Evolutionary conservation across 37 sponge, comb jelly and placozoan species (phyloP).

Genomic region (Cliona cf. orientalis): DNA sequence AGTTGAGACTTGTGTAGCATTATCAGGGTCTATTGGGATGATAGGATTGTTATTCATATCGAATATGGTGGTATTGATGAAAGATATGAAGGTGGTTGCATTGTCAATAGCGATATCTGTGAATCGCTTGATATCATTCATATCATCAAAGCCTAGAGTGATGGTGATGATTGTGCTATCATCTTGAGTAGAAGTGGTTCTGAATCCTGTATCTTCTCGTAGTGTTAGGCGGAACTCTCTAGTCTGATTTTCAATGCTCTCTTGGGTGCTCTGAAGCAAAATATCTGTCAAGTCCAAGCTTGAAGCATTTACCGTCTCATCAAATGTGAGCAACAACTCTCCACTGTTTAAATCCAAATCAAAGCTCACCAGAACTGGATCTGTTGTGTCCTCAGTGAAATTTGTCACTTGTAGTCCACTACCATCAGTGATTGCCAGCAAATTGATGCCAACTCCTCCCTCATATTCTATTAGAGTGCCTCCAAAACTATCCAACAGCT

Average conservation of each 20-base stretch:
- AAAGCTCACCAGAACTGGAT: conserved; percentile 67
- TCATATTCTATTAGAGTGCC: background rate
- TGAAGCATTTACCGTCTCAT: conserved; percentile 84
- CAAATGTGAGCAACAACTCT: conserved; percentile 70
- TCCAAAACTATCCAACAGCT: conserved; percentile 68
- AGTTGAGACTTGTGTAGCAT: conserved; percentile 21
- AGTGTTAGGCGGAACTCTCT: conserved; percentile 37
- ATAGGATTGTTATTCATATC: conserved; percentile 81
- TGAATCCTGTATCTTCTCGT: background rate
- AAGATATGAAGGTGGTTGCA: conserved; percentile 54
- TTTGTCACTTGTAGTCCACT: conserved; percentile 51
- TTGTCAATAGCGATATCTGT: conserved; percentile 65
- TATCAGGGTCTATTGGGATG: conserved; percentile 5
- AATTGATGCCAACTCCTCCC: conserved; percentile 30
- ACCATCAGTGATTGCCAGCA: conserved; percentile 75
- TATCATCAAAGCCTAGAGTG: conserved; percentile 73
- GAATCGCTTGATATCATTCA: conserved; percentile 75
- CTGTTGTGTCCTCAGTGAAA: conserved; percentile 73
- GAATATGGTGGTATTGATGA: conserved; percentile 59
- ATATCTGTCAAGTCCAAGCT: conserved; percentile 62
- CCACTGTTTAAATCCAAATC: conserved; percentile 68
- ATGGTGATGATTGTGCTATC: conserved; percentile 68
- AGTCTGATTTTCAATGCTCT: conserved; percentile 40
- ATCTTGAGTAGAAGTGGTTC: conserved; percentile 42
- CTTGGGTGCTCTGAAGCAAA: conserved; percentile 28